phyloP scores from a whole-genome alignment of 2,888 invertebrate genomes.

The Drosophila helvetica region DNA sequence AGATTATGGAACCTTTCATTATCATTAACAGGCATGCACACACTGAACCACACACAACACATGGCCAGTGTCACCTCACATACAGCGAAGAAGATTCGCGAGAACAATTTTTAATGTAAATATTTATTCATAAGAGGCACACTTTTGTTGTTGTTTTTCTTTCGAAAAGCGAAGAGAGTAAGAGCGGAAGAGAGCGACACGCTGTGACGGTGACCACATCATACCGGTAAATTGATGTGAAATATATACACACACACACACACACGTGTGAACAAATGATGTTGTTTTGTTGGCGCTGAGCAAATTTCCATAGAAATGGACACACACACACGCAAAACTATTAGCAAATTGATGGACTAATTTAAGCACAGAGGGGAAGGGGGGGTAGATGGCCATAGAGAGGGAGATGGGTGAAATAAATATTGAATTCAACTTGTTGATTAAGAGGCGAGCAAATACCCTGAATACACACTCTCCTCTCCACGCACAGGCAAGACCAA shows the following conservation, averaged over 20 bases:
- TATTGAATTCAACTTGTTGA: constrained; percentile 28
- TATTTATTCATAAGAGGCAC: constrained; percentile 55
- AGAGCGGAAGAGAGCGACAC: constrained; percentile 13
- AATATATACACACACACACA: constrained; percentile 20
- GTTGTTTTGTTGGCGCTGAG: constrained; percentile 16
- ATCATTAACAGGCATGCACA: constrained; percentile 24
- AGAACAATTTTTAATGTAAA: constrained; percentile 51
- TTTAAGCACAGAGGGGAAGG: constrained; percentile 1
- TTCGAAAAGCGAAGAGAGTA: background rate
- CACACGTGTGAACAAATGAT: background rate
- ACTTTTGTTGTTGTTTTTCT: constrained; percentile 19
- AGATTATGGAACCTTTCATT: constrained; percentile 19
- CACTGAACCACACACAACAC: no score
- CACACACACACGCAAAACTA: constrained; percentile 1
- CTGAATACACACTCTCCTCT: constrained; percentile 3
- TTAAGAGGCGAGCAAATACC: constrained; percentile 18
- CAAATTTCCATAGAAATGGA: constrained; percentile 35
- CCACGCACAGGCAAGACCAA: background rate
- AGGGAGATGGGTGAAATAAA: constrained; percentile 11
- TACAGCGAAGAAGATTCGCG: constrained; percentile 38
- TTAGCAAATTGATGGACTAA: constrained; percentile 13
- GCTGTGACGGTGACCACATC: constrained; percentile 60
- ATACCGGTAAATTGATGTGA: constrained; percentile 66
- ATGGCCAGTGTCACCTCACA: background rate
- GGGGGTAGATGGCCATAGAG: background rate